Percentiles rank a stretch among this genome's conserved stretches.
phyloP scores from a whole-genome alignment of 2,113 vertebrate genomes.

The Rynchops niger region DNA sequence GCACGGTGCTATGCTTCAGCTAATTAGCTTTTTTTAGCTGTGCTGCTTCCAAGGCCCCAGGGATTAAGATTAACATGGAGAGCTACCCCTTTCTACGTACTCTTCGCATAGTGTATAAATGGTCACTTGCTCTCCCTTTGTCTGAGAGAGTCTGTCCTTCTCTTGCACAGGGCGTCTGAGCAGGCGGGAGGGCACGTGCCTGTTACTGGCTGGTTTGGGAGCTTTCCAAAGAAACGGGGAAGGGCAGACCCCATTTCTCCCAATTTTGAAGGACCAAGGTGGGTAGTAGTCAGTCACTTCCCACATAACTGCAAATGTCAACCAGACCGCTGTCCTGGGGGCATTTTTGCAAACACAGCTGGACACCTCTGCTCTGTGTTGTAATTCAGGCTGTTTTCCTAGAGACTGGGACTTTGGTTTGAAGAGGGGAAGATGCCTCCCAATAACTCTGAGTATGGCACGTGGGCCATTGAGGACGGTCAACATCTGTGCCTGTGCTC shows the following conservation, averaged over 20 bases:
- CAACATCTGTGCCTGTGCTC: background rate
- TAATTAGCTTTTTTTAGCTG: background rate
- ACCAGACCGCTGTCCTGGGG: background rate
- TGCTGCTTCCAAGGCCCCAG: background rate
- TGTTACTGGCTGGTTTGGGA: background rate
- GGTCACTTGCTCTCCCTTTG: background rate
- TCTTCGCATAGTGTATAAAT: background rate
- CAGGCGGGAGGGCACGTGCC: background rate
- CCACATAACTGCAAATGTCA: background rate
- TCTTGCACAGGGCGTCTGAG: background rate
- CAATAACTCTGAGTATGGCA: background rate
- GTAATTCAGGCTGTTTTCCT: background rate
- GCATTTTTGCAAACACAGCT: background rate
- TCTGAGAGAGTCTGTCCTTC: background rate
- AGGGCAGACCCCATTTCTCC: background rate
- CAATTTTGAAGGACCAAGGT: background rate
- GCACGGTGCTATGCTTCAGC: background rate
- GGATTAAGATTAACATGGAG: background rate
- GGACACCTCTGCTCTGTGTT: background rate
- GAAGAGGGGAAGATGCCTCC: background rate
- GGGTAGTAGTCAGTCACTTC: background rate
- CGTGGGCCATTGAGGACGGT: background rate
- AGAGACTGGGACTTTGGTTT: background rate
- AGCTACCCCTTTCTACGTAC: background rate
- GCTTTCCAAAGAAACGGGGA: background rate